Evolutionary conservation across 2,888 invertebrate genomes (phyloP).

Genomic region (Diarsia rubi): DNA sequence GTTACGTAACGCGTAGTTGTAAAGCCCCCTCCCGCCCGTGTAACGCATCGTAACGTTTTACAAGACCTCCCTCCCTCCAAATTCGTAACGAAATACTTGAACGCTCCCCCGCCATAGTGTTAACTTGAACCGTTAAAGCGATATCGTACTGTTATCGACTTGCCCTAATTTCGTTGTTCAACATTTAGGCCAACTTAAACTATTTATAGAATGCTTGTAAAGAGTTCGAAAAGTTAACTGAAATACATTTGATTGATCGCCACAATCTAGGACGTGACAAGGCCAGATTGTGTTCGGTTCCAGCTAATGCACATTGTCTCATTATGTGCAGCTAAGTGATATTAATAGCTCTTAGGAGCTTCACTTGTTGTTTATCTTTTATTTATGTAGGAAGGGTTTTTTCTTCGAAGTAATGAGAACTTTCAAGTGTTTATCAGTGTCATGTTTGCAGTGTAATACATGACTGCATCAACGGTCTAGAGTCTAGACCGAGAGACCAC

Average conservation of each 20-base stretch:
- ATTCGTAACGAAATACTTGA: too few species aligned
- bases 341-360: slow-evolving; percentile 73
- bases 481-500: too few species aligned
- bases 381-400: background rate
- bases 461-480: background rate
- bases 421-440: background rate
- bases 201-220: slow-evolving; percentile 75
- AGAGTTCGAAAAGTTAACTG: slow-evolving; percentile 66
- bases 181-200: slow-evolving; percentile 73
- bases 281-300: slow-evolving; percentile 81
- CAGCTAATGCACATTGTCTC: slow-evolving; percentile 78
- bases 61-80: too few species aligned
- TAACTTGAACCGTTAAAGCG: slow-evolving; percentile 66
- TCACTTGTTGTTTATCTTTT: slow-evolving; percentile 22
- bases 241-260: slow-evolving; percentile 79
- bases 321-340: slow-evolving; percentile 79
- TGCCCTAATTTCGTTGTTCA: slow-evolving; percentile 73
- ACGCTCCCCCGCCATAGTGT: slow-evolving; percentile 25
- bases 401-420: background rate
- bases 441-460: background rate
- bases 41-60: too few species aligned
- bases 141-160: slow-evolving; percentile 68
- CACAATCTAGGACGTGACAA: slow-evolving; percentile 81
- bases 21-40: too few species aligned
- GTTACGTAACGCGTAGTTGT: too few species aligned